Evolutionary conservation across 2,113 vertebrate species (phyloP), one percentile per base, ranked within the genome.

Genomic region (Emydocephalus ijimae): DNA sequence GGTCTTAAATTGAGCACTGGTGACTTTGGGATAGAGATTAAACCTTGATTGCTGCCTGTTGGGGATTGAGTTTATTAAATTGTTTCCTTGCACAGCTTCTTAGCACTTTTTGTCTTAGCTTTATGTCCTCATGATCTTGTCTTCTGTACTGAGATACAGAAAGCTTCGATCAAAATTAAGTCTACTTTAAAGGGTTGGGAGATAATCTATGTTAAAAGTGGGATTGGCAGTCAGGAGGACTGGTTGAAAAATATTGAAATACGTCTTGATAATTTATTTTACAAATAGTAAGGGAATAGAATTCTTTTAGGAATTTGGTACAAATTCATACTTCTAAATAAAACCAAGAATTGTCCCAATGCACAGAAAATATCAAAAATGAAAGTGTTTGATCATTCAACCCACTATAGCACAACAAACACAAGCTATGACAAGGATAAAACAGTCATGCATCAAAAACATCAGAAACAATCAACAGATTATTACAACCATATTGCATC

Each of bases 71-170:
- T 34, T 92, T 12, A 50, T 55, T 64, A 64, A 39, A 88, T 54
- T 61, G 34, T 39, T 81, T 81, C 34, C 69, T 81, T 39, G 87
- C 20, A 52, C 57, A 54, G n/a, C n/a, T 52, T 88, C 57, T 88
- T 56, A 43, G 57, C 57, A 52, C 85, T 39, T 3, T 18, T 10
- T n/a, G 39, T 1, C 90, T 91, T 86, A 39, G 48, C 48, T 92
- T 92, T 92, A 92, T 92, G 57, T 39, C 86, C 12, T 88, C 39
- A 12, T 88, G 57, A 92, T 26, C 48, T 54, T 48, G 57, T 86
- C 56, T 69, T 92, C 85, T 61, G 48, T 69, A 48, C 57, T 39
- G 57, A 87, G 90, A 87, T 61, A 56, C 11, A 26, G 34, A 88
- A 54, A 23, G 64, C 85, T 50, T 92, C 18, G 8, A 20, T 92